Percentiles rank a stretch among this genome's conserved stretches.
phyloP scores from a whole-genome alignment of 2,797 vertebrate genomes.

The Hoplostethus atlanticus region DNA sequence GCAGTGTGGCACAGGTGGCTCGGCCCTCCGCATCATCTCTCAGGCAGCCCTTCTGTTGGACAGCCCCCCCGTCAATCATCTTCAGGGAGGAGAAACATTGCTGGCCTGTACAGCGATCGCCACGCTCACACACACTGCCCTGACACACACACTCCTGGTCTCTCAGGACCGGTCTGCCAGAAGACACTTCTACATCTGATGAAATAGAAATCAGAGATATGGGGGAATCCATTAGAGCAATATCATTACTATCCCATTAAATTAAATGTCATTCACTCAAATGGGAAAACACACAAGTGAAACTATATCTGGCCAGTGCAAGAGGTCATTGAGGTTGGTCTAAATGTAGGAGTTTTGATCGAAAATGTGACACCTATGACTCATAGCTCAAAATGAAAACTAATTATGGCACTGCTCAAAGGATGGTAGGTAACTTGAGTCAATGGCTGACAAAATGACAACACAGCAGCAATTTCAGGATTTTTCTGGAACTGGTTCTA shows the following conservation, averaged over 20 bases:
- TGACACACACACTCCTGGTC: constrained; percentile 93
- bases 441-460: not conserved
- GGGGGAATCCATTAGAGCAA: constrained; percentile 63
- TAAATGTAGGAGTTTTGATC: constrained; percentile 1
- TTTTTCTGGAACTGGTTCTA: not conserved
- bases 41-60: constrained; percentile 96
- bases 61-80: constrained; percentile 86
- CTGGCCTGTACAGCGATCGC: constrained; percentile 90
- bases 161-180: constrained; percentile 79
- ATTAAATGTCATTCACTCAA: constrained; percentile 72
- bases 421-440: not conserved
- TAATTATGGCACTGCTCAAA: not conserved
- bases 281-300: constrained; percentile 47
- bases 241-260: constrained; percentile 63
- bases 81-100: constrained; percentile 94
- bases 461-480: not conserved
- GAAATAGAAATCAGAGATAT: constrained; percentile 49
- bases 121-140: constrained; percentile 87
- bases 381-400: not conserved
- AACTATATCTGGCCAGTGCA: constrained; percentile 16
- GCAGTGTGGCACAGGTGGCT: constrained; percentile 92
- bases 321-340: not conserved
- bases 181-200: constrained; percentile 87
- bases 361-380: not conserved
- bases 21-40: constrained; percentile 92